Percentiles rank a stretch among this genome's conserved stretches.
phyloP scores from a whole-genome alignment of 2,113 vertebrate species.

The Octodon degus region DNA sequence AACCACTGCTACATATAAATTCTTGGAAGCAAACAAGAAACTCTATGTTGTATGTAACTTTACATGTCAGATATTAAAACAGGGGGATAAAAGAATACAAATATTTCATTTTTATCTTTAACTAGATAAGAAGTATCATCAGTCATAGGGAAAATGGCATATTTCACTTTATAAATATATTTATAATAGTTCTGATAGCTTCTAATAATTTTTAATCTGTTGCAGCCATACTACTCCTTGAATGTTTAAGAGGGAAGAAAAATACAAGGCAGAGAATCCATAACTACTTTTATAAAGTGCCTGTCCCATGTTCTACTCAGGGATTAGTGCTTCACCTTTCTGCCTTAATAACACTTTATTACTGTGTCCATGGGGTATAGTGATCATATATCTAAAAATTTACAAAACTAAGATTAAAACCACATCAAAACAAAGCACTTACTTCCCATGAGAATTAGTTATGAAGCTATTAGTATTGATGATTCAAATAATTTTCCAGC shows the following conservation, averaged over 20 bases:
- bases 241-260: neutral
- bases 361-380: neutral
- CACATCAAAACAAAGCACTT: neutral
- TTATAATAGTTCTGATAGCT: conserved; percentile 35
- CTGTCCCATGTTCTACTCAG: conserved; percentile 1
- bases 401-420: conserved; percentile 43
- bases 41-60: neutral
- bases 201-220: neutral
- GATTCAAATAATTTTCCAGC: conserved; percentile 8
- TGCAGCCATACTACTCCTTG: neutral
- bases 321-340: neutral
- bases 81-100: neutral
- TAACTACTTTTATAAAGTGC: neutral
- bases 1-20: neutral
- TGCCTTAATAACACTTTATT: neutral
- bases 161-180: conserved; percentile 7
- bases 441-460: conserved; percentile 36
- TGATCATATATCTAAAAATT: neutral
- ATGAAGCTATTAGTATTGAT: neutral
- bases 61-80: neutral
- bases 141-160: neutral
- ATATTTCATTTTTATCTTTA: conserved; percentile 1
- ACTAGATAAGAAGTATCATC: neutral
- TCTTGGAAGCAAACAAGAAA: conserved; percentile 25
- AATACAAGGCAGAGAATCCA: neutral